Percentiles rank a stretch among this genome's conserved stretches.
phyloP scores from a whole-genome alignment of 2,113 vertebrate species.

The Actinemys pallida region DNA sequence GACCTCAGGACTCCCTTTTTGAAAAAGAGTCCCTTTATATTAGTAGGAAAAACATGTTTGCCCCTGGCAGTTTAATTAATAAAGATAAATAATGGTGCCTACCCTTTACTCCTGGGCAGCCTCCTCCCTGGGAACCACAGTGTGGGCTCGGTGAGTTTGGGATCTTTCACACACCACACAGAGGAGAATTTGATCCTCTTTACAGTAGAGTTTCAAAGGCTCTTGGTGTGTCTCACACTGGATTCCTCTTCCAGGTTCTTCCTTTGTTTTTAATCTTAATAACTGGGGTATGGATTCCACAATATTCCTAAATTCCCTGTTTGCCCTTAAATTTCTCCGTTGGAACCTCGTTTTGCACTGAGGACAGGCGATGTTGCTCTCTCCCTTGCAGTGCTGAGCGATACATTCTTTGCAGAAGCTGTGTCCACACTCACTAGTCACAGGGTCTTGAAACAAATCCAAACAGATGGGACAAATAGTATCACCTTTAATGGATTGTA shows the following conservation, averaged over 20 bases:
- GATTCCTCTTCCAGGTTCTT: background rate
- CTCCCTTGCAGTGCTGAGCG: too few species aligned
- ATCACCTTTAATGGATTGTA: background rate
- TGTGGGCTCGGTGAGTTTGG: background rate
- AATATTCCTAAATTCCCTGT: background rate
- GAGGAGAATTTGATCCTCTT: background rate
- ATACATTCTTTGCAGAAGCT: background rate
- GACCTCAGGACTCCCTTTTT: too few species aligned
- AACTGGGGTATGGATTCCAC: background rate
- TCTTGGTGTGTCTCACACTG: background rate
- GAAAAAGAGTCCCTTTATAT: too few species aligned
- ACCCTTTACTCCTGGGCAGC: background rate
- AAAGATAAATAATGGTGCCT: background rate
- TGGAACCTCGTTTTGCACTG: background rate
- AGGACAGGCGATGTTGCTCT: background rate
- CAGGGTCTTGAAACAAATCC: background rate
- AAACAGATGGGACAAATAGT: background rate
- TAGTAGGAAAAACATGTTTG: too few species aligned
- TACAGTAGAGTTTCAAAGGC: background rate
- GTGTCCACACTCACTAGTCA: background rate
- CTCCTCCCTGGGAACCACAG: background rate
- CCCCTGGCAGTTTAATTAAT: too few species aligned
- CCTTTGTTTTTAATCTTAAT: background rate
- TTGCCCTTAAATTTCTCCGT: background rate
- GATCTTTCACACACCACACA: background rate